Conservation (phyloP, 1,140 invertebrate species). For the Melanaphis sacchari region DNA sequence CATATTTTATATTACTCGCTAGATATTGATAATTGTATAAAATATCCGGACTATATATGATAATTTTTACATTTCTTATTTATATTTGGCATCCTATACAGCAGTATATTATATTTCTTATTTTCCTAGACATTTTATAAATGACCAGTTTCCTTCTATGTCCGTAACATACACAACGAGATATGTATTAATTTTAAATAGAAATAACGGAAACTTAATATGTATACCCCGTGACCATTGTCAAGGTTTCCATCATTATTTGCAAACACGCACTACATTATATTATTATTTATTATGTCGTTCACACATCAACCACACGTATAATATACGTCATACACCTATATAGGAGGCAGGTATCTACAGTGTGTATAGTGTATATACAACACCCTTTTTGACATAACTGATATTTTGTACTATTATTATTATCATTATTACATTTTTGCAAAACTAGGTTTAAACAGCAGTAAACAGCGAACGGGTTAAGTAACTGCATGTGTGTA, state of each 20-base stretch:
- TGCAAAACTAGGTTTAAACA: not conserved
- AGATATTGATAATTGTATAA: too few relatives aligned
- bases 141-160: not conserved
- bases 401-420: too few relatives aligned
- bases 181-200: not conserved
- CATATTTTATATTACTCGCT: too few relatives aligned
- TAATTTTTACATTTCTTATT: not conserved
- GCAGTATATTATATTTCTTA: not conserved
- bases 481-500: not conserved
- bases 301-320: not conserved
- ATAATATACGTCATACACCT: not conserved
- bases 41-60: not conserved
- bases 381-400: not conserved
- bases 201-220: conserved; percentile 9
- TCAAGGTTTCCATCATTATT: not conserved
- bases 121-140: not conserved
- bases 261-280: not conserved
- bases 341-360: not conserved
- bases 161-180: not conserved
- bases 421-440: not conserved
- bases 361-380: not conserved
- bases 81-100: not conserved
- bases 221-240: not conserved
- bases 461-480: not conserved
- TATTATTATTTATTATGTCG: not conserved